A percentile compares a stretch with the other conserved stretches of the same genome.
Evolutionary conservation across 2,797 vertebrate species (phyloP).

Genomic region (Lithobates sylvaticus): DNA sequence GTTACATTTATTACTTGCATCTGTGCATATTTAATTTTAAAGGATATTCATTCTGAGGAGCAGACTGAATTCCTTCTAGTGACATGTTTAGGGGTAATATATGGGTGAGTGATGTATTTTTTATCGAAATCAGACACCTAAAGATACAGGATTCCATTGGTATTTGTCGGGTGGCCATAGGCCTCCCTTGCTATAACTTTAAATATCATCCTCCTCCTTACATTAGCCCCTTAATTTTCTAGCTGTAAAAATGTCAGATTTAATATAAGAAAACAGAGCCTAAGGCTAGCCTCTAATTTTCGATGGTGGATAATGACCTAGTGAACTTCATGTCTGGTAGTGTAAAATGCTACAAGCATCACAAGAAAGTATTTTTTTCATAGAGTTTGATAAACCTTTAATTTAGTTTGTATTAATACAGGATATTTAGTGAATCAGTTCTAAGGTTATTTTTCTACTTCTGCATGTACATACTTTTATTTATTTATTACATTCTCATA

Average conservation of each 20-base stretch:
- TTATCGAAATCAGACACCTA: slow-evolving; percentile 25
- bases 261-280: slow-evolving; percentile 11
- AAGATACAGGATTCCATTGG: neutral
- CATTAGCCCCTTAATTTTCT: neutral
- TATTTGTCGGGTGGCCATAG: slow-evolving; percentile 17
- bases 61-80: slow-evolving; percentile 1
- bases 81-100: slow-evolving; percentile 30
- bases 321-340: neutral
- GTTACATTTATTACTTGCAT: slow-evolving; percentile 24
- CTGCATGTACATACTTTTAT: too few relatives aligned
- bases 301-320: slow-evolving; percentile 26
- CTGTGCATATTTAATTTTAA: neutral
- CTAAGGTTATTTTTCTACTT: too few relatives aligned
- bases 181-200: slow-evolving; percentile 7
- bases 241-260: slow-evolving; percentile 23
- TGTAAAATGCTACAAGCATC: neutral
- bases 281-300: neutral
- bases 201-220: slow-evolving; percentile 21
- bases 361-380: neutral
- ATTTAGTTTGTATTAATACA: neutral
- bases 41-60: slow-evolving; percentile 9
- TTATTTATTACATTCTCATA: too few relatives aligned
- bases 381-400: neutral
- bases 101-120: slow-evolving; percentile 42
- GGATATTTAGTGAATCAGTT: neutral